phyloP scores from a whole-genome alignment of 2,113 vertebrate genomes.

The Panthera tigris region DNA sequence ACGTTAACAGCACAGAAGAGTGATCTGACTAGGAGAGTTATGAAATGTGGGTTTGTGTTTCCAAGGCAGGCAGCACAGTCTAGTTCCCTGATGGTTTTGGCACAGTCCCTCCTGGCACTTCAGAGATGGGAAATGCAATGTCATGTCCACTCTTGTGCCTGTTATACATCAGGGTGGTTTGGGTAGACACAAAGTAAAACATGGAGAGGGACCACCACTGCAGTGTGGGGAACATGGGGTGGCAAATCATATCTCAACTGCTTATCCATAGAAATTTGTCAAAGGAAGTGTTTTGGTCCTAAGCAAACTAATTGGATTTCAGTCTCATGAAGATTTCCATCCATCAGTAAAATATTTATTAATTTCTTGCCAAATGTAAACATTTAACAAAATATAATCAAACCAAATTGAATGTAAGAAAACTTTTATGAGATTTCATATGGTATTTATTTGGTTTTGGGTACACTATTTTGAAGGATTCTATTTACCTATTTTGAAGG shows the following conservation, averaged over 20 bases:
- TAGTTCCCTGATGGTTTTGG: not conserved
- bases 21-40: not conserved
- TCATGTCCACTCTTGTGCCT: not conserved
- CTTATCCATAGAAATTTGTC: not conserved
- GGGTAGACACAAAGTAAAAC: not conserved
- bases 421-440: not conserved
- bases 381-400: not conserved
- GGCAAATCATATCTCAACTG: not conserved
- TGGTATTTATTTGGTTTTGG: not conserved
- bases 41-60: not conserved
- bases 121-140: not conserved
- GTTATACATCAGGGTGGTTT: not conserved
- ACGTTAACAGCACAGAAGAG: not conserved
- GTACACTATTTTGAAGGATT: not conserved
- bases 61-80: not conserved
- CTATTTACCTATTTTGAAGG: not conserved
- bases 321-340: not conserved
- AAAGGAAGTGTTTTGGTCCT: not conserved
- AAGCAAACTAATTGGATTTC: not conserved
- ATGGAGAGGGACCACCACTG: not conserved
- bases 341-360: not conserved
- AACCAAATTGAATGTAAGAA: not conserved
- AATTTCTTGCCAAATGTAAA: constrained; percentile 33
- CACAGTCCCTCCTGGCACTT: not conserved
- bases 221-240: too few relatives aligned